Conservation (phyloP, 2,797 vertebrate species). For the Anolis apletophallus region DNA sequence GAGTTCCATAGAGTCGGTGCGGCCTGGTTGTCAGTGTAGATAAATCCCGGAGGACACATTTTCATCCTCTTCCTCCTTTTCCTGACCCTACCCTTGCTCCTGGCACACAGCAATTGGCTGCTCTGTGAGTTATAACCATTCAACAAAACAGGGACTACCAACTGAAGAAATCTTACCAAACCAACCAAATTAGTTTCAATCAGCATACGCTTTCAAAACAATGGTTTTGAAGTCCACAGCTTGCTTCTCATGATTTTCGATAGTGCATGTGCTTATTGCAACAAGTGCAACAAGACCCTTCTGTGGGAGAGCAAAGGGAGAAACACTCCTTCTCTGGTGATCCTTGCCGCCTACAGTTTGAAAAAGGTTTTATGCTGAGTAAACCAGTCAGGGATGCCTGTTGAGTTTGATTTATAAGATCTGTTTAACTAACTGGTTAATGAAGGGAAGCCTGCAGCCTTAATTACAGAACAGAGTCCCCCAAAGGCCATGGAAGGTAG, state of each 20-base stretch:
- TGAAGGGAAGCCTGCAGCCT: not conserved
- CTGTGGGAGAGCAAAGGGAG: not conserved
- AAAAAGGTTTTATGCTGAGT: not conserved
- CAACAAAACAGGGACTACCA: not conserved
- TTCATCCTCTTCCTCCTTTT: not conserved
- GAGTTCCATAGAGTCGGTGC: no score
- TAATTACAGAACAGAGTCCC: not conserved
- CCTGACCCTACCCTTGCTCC: no score
- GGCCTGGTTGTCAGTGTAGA: no score
- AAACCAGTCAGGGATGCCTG: no score
- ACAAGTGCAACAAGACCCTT: not conserved
- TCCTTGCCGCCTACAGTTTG: not conserved
- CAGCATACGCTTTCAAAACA: not conserved
- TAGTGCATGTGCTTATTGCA: not conserved
- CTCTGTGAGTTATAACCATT: not conserved
- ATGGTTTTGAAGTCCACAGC: not conserved
- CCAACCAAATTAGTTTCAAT: not conserved
- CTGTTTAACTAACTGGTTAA: not conserved
- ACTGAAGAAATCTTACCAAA: not conserved
- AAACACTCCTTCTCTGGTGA: not conserved
- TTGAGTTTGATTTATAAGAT: not conserved
- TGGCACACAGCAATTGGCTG: not conserved
- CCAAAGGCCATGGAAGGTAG: not conserved
- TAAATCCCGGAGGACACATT: not conserved
- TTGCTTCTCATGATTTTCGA: not conserved